A percentile compares a stretch with the other conserved stretches of the same genome.
Evolutionary conservation across 2,888 invertebrate genomes (phyloP).

Genomic region (Euphydryas editha): DNA sequence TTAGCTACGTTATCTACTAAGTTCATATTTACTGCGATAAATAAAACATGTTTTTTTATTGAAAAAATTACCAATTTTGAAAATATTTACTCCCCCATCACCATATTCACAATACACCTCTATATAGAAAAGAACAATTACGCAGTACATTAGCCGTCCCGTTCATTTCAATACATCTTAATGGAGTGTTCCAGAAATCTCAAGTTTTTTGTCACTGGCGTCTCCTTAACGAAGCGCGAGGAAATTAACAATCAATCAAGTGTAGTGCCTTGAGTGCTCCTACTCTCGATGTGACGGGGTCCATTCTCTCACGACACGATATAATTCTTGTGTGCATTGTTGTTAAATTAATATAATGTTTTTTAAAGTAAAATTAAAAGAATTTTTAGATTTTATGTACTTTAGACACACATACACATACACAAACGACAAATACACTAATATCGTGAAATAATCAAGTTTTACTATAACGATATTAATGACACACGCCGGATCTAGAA

Average conservation of each 20-base stretch:
- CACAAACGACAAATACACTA: too few relatives aligned
- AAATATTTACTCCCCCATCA: background rate
- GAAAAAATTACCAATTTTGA: background rate
- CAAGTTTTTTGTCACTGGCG: slow-evolving; percentile 28
- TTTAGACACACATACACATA: too few relatives aligned
- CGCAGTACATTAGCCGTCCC: background rate
- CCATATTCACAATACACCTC: background rate
- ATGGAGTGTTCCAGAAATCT: slow-evolving; percentile 28
- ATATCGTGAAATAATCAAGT: too few relatives aligned
- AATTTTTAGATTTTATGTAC: too few relatives aligned
- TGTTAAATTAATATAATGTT: too few relatives aligned
- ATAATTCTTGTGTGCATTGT: background rate
- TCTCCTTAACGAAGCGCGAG: slow-evolving; percentile 36
- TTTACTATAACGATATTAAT: too few relatives aligned
- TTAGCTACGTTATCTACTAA: too few relatives aligned
- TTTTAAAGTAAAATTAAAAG: too few relatives aligned
- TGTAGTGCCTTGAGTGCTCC: slow-evolving; percentile 43
- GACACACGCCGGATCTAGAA: too few relatives aligned
- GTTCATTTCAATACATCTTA: slow-evolving; percentile 1
- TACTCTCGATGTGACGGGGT: slow-evolving; percentile 20
- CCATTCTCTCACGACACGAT: slow-evolving; percentile 17
- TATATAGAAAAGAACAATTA: background rate
- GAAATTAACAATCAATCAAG: slow-evolving; percentile 54
- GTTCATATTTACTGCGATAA: too few relatives aligned
- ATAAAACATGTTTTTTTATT: too few relatives aligned